Evolutionary conservation across 1,140 invertebrate species (phyloP), one percentile per base, ranked within the genome.

Genomic region (Lepidurus couesii): DNA sequence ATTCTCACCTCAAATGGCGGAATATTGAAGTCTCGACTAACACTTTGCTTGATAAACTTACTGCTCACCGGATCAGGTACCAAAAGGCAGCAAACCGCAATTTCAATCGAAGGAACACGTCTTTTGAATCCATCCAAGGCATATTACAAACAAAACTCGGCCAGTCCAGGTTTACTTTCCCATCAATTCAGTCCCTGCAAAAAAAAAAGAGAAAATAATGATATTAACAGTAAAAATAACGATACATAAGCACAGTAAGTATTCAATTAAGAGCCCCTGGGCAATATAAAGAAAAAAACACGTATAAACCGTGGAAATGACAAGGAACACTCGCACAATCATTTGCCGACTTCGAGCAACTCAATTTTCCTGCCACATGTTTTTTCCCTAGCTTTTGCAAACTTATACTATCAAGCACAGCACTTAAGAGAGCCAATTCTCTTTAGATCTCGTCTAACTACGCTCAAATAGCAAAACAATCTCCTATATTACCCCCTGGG

Each of bases 11-110:
- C 53, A 7, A 16, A 7, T 34, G 34, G 2, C 34, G 9, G 53
- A 7, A 65, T 16, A 65, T 16, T 13, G 13, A 65, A 65, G 6
- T 65, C 13, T 65, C 53, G n/a, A 65, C 53, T 21, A 21, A 65
- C 6, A 16, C 1, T 65, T 65, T 65, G 53, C 34, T 65, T 7
- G 21, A 65, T n/a, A 65, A n/a, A 65, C 16, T 65, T 65, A 65
- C 53, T 65, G 53, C 13, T 65, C 53, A 65, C 53, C 53, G 13
- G 53, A 65, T 65, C 53, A 65, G 53, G 53, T 65, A 65, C 53
- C 53, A 65, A 16, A 65, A 65, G 53, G 53, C 53, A 65, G 53
- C 53, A n/a, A 1, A 65, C 53, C 53, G 21, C 53, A 21, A n/a
- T 65, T 13, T 21, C 53, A 9, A 65, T 13, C 53, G 13, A 65